Conservation (phyloP, 2,888 invertebrate genomes). For the Dolomedes plantarius region DNA sequence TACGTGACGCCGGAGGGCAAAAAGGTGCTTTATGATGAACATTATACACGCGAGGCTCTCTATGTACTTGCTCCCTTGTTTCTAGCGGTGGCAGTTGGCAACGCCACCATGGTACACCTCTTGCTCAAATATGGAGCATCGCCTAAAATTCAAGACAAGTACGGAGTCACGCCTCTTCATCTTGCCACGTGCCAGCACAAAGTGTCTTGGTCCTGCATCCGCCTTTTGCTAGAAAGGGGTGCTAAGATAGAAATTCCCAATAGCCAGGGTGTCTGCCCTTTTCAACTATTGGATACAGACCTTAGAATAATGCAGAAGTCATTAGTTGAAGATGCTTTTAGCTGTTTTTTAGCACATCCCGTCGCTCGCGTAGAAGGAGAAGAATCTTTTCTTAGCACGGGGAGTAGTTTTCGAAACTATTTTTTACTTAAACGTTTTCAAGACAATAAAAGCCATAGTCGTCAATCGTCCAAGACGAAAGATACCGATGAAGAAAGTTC, state of each 20-base stretch:
- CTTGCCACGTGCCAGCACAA: conserved; percentile 80
- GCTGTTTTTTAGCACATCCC: conserved; percentile 55
- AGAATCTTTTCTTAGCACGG: conserved; percentile 56
- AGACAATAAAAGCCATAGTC: conserved; percentile 42
- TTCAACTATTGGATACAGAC: conserved; percentile 79
- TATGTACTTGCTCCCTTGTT: conserved; percentile 81
- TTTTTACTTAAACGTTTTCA: conserved; percentile 59
- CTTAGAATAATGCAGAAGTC: conserved; percentile 79
- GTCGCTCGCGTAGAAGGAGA: conserved; percentile 45
- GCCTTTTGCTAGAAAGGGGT: conserved; percentile 79
- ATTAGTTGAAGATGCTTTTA: conserved; percentile 77
- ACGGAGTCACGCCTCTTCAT: conserved; percentile 81
- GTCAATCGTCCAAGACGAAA: conserved; percentile 54
- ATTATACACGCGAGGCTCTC: conserved; percentile 79
- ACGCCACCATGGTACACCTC: conserved; percentile 79
- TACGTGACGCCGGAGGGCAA: conserved; percentile 65
- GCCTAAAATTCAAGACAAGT: conserved; percentile 79
- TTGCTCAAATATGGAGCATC: conserved; percentile 80
- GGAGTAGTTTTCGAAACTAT: conserved; percentile 52
- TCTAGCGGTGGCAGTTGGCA: conserved; percentile 80
- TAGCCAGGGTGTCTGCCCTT: conserved; percentile 79
- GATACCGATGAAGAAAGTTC: conserved; percentile 53
- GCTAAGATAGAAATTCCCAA: conserved; percentile 78
- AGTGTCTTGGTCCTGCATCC: conserved; percentile 79
- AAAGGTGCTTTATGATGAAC: conserved; percentile 75